Percentiles rank a stretch among this genome's conserved stretches.
Evolutionary conservation across 1,140 invertebrate genomes (phyloP).

Genomic region (Zeugodacus cucurbitae): DNA sequence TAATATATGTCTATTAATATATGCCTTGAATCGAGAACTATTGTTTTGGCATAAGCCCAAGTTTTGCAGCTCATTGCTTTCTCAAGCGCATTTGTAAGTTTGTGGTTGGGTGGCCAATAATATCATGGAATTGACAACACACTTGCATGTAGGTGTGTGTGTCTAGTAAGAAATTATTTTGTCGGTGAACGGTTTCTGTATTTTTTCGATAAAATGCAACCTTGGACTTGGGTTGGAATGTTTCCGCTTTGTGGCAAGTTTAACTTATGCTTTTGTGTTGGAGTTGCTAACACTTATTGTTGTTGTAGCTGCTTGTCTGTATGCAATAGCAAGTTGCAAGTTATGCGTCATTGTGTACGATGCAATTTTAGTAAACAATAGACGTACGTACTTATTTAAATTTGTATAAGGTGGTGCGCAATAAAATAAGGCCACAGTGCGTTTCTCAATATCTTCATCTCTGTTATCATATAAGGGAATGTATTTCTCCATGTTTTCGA

Average conservation of each 20-base stretch:
- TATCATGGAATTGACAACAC: background rate
- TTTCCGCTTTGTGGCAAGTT: background rate
- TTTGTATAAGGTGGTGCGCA: background rate
- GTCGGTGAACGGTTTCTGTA: background rate
- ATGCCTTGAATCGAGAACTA: background rate
- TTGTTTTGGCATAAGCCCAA: constrained; percentile 15
- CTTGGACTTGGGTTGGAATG: background rate
- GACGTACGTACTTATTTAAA: background rate
- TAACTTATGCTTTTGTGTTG: background rate
- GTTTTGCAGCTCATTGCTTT: background rate
- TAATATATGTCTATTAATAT: too few species aligned
- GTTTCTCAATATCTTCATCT: too few species aligned
- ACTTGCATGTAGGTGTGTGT: background rate
- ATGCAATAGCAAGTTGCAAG: background rate
- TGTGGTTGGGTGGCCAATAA: background rate
- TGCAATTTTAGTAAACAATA: background rate
- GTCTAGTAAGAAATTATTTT: background rate
- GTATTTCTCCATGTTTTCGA: too few species aligned
- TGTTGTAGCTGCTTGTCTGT: background rate
- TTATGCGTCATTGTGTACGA: background rate
- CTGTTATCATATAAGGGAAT: too few species aligned
- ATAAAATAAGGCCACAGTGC: too few species aligned
- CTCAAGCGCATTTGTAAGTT: background rate
- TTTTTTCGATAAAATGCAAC: constrained; percentile 33
- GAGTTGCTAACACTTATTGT: background rate